Conservation (phyloP, 1,140 invertebrate genomes). For the Stenopsyche tienmushanensis region DNA sequence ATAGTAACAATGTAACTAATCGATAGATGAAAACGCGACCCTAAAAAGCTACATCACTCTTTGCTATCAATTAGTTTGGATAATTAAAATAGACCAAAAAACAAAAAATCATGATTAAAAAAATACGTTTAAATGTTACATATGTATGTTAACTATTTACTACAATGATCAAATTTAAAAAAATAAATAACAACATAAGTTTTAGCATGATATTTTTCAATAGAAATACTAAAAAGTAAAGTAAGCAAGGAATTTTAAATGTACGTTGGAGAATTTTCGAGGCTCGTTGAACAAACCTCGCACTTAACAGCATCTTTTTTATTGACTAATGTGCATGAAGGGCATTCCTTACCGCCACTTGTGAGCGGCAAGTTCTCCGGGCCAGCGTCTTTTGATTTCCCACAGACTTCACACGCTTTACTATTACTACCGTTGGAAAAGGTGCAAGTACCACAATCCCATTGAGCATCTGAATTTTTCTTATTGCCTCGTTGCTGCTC, state of each 20-base stretch:
- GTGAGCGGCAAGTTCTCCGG: slow-evolving; percentile 66
- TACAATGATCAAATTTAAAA: too few species aligned
- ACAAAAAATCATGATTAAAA: too few species aligned
- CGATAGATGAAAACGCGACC: too few species aligned
- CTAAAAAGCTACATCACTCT: too few species aligned
- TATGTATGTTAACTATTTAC: too few species aligned
- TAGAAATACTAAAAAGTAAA: too few species aligned
- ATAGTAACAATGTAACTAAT: too few species aligned
- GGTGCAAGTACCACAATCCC: slow-evolving; percentile 73
- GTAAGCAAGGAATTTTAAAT: slow-evolving; percentile 54
- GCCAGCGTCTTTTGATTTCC: slow-evolving; percentile 60
- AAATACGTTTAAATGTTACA: too few species aligned
- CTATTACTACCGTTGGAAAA: slow-evolving; percentile 61
- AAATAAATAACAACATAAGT: too few species aligned
- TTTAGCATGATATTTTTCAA: too few species aligned
- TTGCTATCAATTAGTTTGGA: too few species aligned
- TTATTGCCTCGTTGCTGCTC: slow-evolving; percentile 22
- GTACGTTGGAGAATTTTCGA: slow-evolving; percentile 77
- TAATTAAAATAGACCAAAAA: too few species aligned
- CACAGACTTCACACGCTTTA: slow-evolving; percentile 77
- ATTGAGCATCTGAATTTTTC: slow-evolving; percentile 48
- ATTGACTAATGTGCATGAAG: slow-evolving; percentile 79
- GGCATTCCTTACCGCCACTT: slow-evolving; percentile 74
- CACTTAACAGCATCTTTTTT: slow-evolving; percentile 65
- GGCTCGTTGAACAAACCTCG: slow-evolving; percentile 66